Evolutionary conservation across 2,797 vertebrate genomes (phyloP).

Genomic region (Tragelaphus eurycerus): DNA sequence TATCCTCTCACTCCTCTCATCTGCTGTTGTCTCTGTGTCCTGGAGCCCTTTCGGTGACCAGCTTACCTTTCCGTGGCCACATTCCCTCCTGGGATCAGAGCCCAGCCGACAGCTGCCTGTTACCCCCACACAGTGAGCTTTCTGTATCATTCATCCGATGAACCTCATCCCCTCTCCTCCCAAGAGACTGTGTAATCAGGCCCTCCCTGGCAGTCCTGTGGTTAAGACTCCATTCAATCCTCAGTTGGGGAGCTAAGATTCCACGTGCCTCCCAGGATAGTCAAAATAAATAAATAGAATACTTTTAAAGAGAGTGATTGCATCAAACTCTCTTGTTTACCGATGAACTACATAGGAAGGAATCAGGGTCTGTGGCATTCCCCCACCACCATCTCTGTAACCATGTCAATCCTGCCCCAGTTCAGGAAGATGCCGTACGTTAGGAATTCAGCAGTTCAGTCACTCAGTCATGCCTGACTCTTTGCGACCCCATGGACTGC

Average conservation of each 20-base stretch:
- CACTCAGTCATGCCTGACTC: neutral
- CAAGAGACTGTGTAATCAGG: neutral
- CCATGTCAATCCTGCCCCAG: neutral
- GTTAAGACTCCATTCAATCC: neutral
- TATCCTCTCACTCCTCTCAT: too few species aligned
- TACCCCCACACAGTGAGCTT: neutral
- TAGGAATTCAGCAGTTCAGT: neutral
- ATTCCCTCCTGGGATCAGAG: neutral
- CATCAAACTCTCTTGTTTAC: neutral
- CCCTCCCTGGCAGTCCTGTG: neutral
- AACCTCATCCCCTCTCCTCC: neutral
- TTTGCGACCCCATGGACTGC: neutral
- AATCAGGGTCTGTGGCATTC: neutral
- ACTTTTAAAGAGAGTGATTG: neutral
- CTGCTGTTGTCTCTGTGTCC: neutral
- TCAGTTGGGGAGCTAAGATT: neutral
- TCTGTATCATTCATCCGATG: neutral
- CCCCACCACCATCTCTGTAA: accelerated
- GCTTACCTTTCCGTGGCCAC: neutral
- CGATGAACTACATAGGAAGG: too few species aligned
- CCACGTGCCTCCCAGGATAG: neutral
- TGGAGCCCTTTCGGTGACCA: neutral
- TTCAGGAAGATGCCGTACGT: neutral
- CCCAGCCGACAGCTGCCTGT: neutral
- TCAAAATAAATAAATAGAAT: neutral